Conservation (phyloP, 2,797 vertebrate species). For the Gambelia wislizenii region DNA sequence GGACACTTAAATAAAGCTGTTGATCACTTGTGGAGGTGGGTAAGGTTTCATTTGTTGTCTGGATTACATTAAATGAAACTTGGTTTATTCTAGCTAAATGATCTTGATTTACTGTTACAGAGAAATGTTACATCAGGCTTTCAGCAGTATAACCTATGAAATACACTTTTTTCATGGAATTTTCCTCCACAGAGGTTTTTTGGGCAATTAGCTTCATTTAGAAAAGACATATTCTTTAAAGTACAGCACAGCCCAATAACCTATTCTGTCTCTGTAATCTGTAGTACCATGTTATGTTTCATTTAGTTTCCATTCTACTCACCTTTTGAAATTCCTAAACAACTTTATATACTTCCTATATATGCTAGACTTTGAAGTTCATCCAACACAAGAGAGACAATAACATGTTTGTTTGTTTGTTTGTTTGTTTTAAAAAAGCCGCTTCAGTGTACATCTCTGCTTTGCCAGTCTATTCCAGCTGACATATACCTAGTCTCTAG, state of each 20-base stretch:
- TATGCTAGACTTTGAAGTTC: neutral
- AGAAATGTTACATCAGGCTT: constrained; percentile 2
- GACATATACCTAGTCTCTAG: neutral
- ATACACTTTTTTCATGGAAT: neutral
- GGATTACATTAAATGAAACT: neutral
- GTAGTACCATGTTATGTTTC: neutral
- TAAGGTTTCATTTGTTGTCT: neutral
- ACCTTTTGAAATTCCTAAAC: neutral
- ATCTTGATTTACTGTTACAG: neutral
- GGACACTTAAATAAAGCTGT: constrained; percentile 32
- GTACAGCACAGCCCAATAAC: neutral
- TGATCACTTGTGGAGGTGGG: neutral
- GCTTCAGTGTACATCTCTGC: neutral
- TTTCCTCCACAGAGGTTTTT: neutral
- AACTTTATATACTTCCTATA: neutral
- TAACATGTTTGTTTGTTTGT: neutral
- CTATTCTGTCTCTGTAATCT: neutral
- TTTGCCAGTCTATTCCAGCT: neutral
- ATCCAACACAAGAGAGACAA: neutral
- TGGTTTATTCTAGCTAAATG: neutral
- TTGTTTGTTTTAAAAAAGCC: too few relatives aligned
- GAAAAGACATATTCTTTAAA: neutral
- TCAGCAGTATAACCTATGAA: neutral
- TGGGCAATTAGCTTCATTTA: neutral
- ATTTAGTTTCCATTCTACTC: neutral